Evolutionary conservation across 1,140 invertebrate species (phyloP), one percentile per base, ranked within the genome.

Genomic region (Halyomorpha halys): DNA sequence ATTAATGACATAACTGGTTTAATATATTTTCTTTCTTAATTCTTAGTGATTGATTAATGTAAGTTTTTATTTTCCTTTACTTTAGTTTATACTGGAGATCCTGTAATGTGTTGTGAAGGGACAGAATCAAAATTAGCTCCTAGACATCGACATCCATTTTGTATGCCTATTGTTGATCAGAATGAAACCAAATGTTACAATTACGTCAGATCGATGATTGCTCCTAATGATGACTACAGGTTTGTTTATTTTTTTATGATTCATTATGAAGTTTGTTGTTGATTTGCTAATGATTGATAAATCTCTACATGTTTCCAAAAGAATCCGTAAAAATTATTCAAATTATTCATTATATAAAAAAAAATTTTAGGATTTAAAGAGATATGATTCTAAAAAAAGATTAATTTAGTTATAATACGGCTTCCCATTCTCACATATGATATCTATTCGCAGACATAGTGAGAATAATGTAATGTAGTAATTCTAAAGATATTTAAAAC

Each of bases 141-240:
- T 23, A 21, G 53, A 13, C 18, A 56, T 25, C 18, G 53, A 23
- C 53, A 56, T 56, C 53, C 53, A 5, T 25, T 56, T 21, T 56
- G 53, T 25, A 56, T 56, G 53, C 53, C 53, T 9, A 23, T 56
- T 56, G 23, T 56, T 15, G 21, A 56, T 56, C 6, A 25, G 14
- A 56, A 56, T 2, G 53, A 56, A 25, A 56, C 53, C 3, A 56
- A 56, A 56, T 56, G 53, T 15, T 56, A 23, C 23, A 34, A 60
- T 39, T 39, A 39, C 44, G 27, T 60, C 30, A 30, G 27, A 14
- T 60, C 59, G 4, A 34, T 39, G 59, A 16, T 39, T 3, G 15
- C 59, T 18, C 39, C 30, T 5, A 18, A 15, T 60, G 27, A 39
- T 6, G 30, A 44, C 11, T 60, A 39, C 30, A 18, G 59, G 39